Conservation (phyloP, 2,113 vertebrate genomes). For the Laticauda colubrina region DNA sequence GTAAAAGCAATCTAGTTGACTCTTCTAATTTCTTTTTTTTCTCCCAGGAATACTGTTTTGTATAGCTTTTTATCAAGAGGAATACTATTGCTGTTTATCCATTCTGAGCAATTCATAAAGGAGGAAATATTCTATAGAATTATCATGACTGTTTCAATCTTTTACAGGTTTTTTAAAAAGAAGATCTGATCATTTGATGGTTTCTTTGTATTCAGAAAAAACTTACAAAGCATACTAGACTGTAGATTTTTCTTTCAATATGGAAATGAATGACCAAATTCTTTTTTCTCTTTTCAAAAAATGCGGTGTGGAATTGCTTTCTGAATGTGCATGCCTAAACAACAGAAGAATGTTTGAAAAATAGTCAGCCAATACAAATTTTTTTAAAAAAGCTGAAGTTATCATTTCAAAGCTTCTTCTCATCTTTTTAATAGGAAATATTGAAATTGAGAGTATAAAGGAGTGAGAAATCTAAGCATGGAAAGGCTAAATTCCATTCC, state of each 20-base stretch:
- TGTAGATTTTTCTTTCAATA: constrained; percentile 26
- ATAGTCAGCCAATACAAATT: constrained; percentile 18
- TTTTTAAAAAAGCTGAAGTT: neutral
- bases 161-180: neutral
- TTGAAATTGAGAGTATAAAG: constrained; percentile 4
- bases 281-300: neutral
- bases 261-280: constrained; percentile 24
- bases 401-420: constrained; percentile 17
- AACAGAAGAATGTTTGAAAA: constrained; percentile 12
- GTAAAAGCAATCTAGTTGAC: neutral
- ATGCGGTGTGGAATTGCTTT: constrained; percentile 26
- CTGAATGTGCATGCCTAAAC: neutral
- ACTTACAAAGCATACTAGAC: neutral
- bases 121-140: neutral
- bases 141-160: neutral
- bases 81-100: neutral
- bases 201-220: neutral
- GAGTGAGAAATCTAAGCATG: neutral
- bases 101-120: neutral
- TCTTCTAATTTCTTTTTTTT: neutral
- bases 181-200: constrained; percentile 2
- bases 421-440: constrained; percentile 11
- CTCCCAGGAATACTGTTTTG: neutral
- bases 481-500: neutral
- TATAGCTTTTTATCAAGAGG: neutral